Conservation (phyloP, 2,888 invertebrate genomes). For the Tridacna crocea region DNA sequence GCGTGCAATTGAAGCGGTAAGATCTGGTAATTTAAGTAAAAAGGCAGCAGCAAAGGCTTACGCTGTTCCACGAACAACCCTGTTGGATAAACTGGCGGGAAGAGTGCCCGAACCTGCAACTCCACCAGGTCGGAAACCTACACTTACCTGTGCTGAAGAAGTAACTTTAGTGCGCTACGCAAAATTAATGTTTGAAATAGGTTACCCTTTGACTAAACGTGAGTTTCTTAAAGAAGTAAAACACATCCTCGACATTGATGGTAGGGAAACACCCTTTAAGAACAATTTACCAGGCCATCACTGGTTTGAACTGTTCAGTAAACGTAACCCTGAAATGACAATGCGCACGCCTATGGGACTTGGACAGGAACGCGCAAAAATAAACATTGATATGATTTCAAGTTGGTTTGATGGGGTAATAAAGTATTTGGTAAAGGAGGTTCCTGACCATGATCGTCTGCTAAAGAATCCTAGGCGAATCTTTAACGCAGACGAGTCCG, state of each 20-base stretch:
- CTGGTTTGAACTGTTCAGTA: constrained; percentile 20
- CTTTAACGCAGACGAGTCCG: constrained; percentile 30
- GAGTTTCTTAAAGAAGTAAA: constrained; percentile 30
- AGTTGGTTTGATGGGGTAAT: no score
- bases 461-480: constrained; percentile 33
- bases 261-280: constrained; percentile 27
- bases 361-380: constrained; percentile 22
- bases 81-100: constrained; percentile 33
- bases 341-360: constrained; percentile 2
- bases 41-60: constrained; percentile 10
- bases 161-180: constrained; percentile 21
- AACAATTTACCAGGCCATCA: constrained; percentile 31
- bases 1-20: background rate
- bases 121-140: constrained; percentile 8
- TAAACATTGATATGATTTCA: constrained; percentile 1
- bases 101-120: constrained; percentile 14
- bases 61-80: no score
- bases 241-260: constrained; percentile 15
- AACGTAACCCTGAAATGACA: no score
- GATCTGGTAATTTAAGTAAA: constrained; percentile 11
- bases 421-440: no score
- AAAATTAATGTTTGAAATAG: constrained; percentile 26
- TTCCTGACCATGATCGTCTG: constrained; percentile 11
- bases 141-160: constrained; percentile 27
- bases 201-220: constrained; percentile 19